phyloP scores from a whole-genome alignment of 2,888 invertebrate genomes.

The Stegophylla sp. region DNA sequence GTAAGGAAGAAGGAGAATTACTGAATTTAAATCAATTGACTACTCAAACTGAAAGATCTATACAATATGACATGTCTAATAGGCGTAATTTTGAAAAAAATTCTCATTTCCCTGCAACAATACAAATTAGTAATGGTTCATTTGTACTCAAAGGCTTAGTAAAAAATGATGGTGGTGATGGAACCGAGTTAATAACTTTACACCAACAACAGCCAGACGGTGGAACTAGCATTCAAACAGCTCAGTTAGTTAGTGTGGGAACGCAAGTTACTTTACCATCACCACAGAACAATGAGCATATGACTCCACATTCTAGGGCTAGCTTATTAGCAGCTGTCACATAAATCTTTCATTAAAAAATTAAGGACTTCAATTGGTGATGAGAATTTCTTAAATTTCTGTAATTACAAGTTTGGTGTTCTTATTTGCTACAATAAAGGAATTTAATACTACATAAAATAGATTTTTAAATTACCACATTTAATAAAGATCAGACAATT shows the following conservation, averaged over 20 bases:
- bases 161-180: conserved; percentile 46
- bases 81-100: conserved; percentile 48
- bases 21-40: conserved; percentile 55
- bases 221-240: conserved; percentile 46
- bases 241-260: conserved; percentile 62
- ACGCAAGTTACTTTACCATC: conserved; percentile 63
- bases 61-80: conserved; percentile 47
- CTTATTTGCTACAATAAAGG: conserved; percentile 26
- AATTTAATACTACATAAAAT: conserved; percentile 4
- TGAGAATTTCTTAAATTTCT: background rate
- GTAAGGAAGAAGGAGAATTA: conserved; percentile 61
- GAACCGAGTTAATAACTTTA: conserved; percentile 52
- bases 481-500: conserved; percentile 4
- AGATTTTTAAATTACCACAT: conserved; percentile 5
- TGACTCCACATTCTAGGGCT: conserved; percentile 62
- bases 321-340: conserved; percentile 60
- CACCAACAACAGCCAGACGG: conserved; percentile 54
- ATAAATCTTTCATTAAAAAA: conserved; percentile 50
- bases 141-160: conserved; percentile 54
- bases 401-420: conserved; percentile 48
- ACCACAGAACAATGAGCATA: conserved; percentile 62
- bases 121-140: conserved; percentile 48
- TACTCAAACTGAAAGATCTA: conserved; percentile 35
- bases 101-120: conserved; percentile 48
- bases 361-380: background rate